Base-by-base conservation (phyloP, 2,888 invertebrate species). In the Rapana venosa region DNA sequence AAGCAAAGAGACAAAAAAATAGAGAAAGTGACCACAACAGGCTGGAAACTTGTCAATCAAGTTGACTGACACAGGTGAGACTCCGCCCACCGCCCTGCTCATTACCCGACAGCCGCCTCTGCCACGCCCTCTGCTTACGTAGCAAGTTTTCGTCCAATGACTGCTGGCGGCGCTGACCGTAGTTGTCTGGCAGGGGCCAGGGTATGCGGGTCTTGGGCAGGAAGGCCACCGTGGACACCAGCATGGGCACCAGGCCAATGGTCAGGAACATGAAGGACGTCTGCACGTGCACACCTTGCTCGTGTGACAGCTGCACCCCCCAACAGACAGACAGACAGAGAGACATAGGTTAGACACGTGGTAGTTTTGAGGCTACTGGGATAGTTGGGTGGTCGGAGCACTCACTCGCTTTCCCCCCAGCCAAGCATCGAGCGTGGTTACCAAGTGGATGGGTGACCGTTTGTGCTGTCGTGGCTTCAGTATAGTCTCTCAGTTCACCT, bases 211-310 rank as follows among this genome's bases (percentile, higher is more conserved):
- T 93, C 91, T 94, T 94, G 36, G 95, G 95, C 61, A 95, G 92
- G 91, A 95, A 94, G 87, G 95, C 95, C 32, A 95, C 94, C 20
- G 95, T 95, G 15, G 94, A 94, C 32, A 95, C 94, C 56, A 95
- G 91, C 70, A 95, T 93, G 13, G 95, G 95, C 13, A 95, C 94
- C 61, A 95, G 93, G 5, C 94, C 94, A 26, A 94, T 94, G 1
- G 95, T 95, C 85, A 95, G 92, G 90, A 95, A 95, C 95, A 95
- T 95, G 91, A 95, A 95, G 4, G 94, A 94, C 47, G 94, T 94
- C 90, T 95, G 95, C 15, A 94, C 88, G 86, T 93, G 92, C 32
- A 95, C 92, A 32, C 93, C 93, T 35, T 92, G 90, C 22, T 91
- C 90, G 87, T 93, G 92, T 1, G 94, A 93, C 58, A 93, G 87